Base-by-base conservation (phyloP, 1,140 invertebrate species). In the Ostrea denselamellosa region DNA sequence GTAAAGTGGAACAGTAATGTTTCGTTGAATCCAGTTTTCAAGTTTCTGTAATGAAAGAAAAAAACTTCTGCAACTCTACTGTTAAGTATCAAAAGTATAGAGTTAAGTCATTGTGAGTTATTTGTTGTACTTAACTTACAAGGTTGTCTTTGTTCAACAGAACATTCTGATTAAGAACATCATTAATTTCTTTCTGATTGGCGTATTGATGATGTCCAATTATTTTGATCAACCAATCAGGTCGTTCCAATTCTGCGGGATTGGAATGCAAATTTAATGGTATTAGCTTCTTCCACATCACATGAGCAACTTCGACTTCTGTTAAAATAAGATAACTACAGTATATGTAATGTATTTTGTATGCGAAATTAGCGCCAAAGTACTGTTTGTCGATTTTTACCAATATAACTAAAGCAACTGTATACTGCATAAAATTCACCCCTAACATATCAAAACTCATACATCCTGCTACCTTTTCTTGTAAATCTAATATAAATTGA, bases 271-370 rank as follows among this genome's bases (percentile, higher is more conserved):
- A 77, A 77, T 77, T 77, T 34, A 77, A 10, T 77, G 68, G 68
- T 12, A 77, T 77, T 9, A 77, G 68, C 28, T 77, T 77, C 68
- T 77, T 77, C 68, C 68, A 77, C 68, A 77, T 77, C 68, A 77
- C 25, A 77, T 77, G 68, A 12, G 68, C 68, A 34, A 77, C 12
- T 77, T 77, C 68, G 12, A 34, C 68, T 17, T 77, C 68, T 77
- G 28, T 28, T 62, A 17, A 62, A 62, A 62, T 19, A 62, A 44
- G 34, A 44, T 44, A 2, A 44, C 1, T 5, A 44, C 34, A 44
- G 5, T 44, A 5, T 5, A 44, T 5, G 34, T 44, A 44, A n/a
- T n/a, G n/a, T n/a, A n/a, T n/a, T 44, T 44, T 44, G 2, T 44
- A 44, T 44, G 5, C 34, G 34, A 44, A 1, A 44, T 44, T 44